Evolutionary conservation across 2,888 invertebrate species (phyloP), one percentile per base, ranked within the genome.

Genomic region (Euphydryas editha): DNA sequence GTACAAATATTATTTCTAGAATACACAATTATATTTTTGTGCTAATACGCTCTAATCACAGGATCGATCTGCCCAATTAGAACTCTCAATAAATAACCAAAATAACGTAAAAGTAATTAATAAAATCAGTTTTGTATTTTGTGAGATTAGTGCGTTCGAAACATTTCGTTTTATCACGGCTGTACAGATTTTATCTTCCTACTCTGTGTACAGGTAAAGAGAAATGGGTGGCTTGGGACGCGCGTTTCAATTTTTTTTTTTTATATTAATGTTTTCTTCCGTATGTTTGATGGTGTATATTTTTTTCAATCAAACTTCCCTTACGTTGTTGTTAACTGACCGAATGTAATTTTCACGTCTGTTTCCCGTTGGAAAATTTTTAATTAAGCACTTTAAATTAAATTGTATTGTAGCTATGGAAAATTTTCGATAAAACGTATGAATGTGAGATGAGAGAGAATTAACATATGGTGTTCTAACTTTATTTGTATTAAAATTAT

Each of bases 141-240:
- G 4, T 8, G 15, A 39, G 6, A 3, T 39, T 39, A 24, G n/a
- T n/a, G n/a, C n/a, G n/a, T n/a, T n/a, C n/a, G n/a, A n/a, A n/a
- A n/a, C n/a, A n/a, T n/a, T n/a, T n/a, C n/a, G n/a, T n/a, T n/a
- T n/a, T n/a, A 24, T 24, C 24, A 24, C n/a, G 24, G 24, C 24
- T 6, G 2, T 24, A 30, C 30, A 30, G 30, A 30, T 30, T 30
- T 30, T 3, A 30, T 2, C 10, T 7, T 20, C n/a, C n/a, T 54
- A 54, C 36, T 54, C 54, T 54, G 17, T 36, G 36, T 36, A 46
- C 58, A 64, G 37, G 58, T 64, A 61, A 68, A 68, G 71, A 71
- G 65, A 71, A 72, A 76, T 71, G 68, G 66, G 24, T 59, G 70
- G 63, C 63, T 70, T 57, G 64, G 62, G 70, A 67, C 62, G 59